A percentile compares a stretch with the other conserved stretches of the same genome.
Evolutionary conservation across 2,888 invertebrate genomes (phyloP).

Genomic region (Oligia latruncula): DNA sequence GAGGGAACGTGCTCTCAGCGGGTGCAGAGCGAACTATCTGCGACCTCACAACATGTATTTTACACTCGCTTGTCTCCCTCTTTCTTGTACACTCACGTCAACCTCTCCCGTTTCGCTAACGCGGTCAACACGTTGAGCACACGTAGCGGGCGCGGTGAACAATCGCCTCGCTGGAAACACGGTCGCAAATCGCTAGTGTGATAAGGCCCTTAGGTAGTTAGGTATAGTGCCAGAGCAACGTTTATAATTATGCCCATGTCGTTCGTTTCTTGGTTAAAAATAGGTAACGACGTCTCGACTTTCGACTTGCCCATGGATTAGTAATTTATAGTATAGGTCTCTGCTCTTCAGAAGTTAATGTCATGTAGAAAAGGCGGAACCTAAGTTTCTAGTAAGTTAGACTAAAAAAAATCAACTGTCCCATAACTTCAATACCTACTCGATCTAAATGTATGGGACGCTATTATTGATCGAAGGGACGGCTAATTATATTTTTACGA

Average conservation of each 20-base stretch:
- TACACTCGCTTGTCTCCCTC: background rate
- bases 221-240: background rate
- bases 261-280: constrained; percentile 17
- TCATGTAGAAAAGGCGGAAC: background rate
- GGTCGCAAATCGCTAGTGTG: background rate
- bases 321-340: background rate
- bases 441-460: background rate
- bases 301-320: background rate
- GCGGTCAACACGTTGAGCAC: too few species aligned
- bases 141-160: background rate
- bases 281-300: background rate
- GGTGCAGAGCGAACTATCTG: background rate
- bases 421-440: background rate
- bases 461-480: background rate
- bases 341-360: background rate
- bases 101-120: background rate
- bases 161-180: background rate
- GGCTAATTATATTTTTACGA: background rate
- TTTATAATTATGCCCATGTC: constrained; percentile 10
- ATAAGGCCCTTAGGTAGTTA: background rate
- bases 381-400: background rate
- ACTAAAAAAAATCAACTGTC: background rate
- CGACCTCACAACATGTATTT: background rate
- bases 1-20: background rate
- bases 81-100: background rate